These are phyloP conservation scores for Pseudochromis fuscus DNA, from an alignment of 2,797 vertebrate genomes.

Conservation along the genomic window DNA sequence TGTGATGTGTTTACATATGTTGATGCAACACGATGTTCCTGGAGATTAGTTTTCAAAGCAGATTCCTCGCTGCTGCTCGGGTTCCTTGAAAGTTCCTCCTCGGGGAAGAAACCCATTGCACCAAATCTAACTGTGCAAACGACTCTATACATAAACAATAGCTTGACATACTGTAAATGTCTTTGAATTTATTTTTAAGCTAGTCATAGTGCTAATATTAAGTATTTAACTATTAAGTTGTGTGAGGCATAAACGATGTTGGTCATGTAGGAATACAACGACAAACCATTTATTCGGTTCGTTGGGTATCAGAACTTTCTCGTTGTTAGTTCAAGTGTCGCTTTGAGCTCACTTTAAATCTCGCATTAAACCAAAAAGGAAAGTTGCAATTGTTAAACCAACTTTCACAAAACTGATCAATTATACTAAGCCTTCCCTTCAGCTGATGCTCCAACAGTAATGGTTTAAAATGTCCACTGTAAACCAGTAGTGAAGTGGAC, in stretches of 20 bases:
- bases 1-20: neutral
- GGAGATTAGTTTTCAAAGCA: neutral
- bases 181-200: constrained; percentile 5
- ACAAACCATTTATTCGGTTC: neutral
- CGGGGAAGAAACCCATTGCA: too few species aligned
- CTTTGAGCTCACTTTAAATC: neutral
- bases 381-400: constrained; percentile 8
- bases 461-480: constrained; percentile 10
- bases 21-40: neutral
- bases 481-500: constrained; percentile 29
- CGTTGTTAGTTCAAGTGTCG: neutral
- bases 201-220: neutral
- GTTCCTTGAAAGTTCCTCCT: neutral
- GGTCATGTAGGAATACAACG: neutral
- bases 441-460: constrained; percentile 27
- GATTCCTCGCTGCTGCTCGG: neutral
- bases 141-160: neutral
- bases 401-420: constrained; percentile 18
- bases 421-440: constrained; percentile 36
- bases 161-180: neutral
- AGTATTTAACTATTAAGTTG: too few species aligned
- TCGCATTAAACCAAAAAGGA: constrained; percentile 9
- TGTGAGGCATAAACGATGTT: too few species aligned
- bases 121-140: neutral
- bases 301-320: neutral